phyloP scores from a whole-genome alignment of 2,113 vertebrate species.

The Pseudorhombus dupliciocellatus region DNA sequence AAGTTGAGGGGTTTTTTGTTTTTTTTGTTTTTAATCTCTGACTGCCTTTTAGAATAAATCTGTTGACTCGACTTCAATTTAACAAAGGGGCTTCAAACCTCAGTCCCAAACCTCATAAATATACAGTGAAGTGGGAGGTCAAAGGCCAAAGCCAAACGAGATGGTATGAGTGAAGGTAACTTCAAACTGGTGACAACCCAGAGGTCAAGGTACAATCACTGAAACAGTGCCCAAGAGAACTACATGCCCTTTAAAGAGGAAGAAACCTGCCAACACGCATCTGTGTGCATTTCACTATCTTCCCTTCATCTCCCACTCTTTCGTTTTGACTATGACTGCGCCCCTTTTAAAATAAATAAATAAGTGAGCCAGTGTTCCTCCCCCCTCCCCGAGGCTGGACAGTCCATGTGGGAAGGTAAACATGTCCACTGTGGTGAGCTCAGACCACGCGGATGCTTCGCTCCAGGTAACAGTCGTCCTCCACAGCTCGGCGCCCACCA shows the following conservation, averaged over 20 bases:
- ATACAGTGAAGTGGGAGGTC: conserved; percentile 19
- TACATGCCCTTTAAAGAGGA: conserved; percentile 52
- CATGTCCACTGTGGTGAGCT: conserved; percentile 79
- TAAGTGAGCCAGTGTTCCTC: conserved; percentile 47
- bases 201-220: conserved; percentile 56
- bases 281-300: conserved; percentile 52
- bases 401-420: conserved; percentile 79
- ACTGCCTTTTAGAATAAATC: background rate
- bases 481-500: conserved; percentile 69
- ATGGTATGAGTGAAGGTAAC: conserved; percentile 32
- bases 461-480: conserved; percentile 78
- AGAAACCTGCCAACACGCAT: conserved; percentile 62
- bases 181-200: conserved; percentile 34
- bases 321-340: conserved; percentile 52
- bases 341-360: conserved; percentile 50
- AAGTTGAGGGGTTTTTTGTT: background rate
- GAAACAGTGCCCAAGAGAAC: conserved; percentile 44
- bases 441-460: conserved; percentile 70
- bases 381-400: conserved; percentile 59
- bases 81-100: background rate
- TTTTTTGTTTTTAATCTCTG: no score
- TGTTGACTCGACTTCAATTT: background rate
- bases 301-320: conserved; percentile 52
- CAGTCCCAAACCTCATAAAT: background rate
- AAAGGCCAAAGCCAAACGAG: conserved; percentile 30